Percentiles rank a stretch among this genome's conserved stretches.
These are phyloP conservation scores for Dicerorhinus sumatrensis DNA, from an alignment of 2,113 vertebrate species.

Conservation along the genomic window DNA sequence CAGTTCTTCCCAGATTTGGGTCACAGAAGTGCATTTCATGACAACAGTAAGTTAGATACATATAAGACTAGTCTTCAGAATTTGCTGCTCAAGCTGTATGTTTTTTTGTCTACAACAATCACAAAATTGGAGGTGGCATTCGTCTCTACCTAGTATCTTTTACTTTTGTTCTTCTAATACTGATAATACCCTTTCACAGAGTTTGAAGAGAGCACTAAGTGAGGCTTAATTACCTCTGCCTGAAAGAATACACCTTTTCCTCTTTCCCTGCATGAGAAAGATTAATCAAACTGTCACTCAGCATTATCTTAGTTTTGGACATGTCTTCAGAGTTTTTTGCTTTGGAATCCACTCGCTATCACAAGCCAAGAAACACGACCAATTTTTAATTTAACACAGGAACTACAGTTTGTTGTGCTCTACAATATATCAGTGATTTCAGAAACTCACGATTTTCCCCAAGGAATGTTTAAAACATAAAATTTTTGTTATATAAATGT, in stretches of 20 bases:
- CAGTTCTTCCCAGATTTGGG: not conserved
- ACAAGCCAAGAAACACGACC: not conserved
- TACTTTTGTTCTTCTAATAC: slow-evolving; percentile 4
- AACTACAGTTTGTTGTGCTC: not conserved
- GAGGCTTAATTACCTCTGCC: slow-evolving; percentile 45
- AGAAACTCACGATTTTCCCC: not conserved
- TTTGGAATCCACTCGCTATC: not conserved
- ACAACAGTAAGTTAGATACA: not conserved
- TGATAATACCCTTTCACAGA: not conserved
- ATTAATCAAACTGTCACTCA: slow-evolving; percentile 29
- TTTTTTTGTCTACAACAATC: not conserved
- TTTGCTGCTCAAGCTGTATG: not conserved
- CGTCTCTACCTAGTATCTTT: not conserved
- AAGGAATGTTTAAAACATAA: not conserved
- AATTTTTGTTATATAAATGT: not conserved
- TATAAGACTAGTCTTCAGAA: not conserved
- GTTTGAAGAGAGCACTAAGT: not conserved
- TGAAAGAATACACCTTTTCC: not conserved
- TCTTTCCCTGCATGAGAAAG: not conserved
- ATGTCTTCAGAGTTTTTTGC: not conserved
- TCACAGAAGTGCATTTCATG: not conserved
- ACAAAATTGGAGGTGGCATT: not conserved
- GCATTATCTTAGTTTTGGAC: not conserved
- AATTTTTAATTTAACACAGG: not conserved
- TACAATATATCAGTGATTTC: not conserved